phyloP scores from a whole-genome alignment of 1,140 invertebrate genomes.

The Dolichoris vasculosae region DNA sequence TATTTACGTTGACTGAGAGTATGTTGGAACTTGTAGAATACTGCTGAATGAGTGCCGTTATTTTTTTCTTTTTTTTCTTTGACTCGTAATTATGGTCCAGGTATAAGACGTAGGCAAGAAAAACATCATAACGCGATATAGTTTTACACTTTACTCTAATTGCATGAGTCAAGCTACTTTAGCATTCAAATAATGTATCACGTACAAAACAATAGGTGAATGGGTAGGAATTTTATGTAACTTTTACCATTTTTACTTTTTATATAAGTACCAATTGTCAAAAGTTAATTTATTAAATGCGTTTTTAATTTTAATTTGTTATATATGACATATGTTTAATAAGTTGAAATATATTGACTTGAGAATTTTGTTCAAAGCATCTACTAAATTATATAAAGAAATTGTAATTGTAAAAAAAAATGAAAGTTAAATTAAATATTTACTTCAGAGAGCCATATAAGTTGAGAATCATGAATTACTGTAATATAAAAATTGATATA shows the following conservation, averaged over 20 bases:
- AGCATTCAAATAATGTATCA: not conserved
- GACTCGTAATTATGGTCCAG: not conserved
- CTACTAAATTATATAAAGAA: not conserved
- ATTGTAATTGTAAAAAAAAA: not conserved
- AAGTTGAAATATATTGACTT: not conserved
- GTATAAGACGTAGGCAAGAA: too few relatives aligned
- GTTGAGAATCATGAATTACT: not conserved
- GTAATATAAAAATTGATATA: not conserved
- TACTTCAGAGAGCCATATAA: not conserved
- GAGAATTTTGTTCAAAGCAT: not conserved
- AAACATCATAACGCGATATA: not conserved
- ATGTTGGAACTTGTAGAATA: not conserved
- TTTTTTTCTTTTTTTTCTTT: not conserved
- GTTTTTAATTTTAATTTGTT: not conserved
- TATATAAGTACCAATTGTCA: not conserved
- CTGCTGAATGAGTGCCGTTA: not conserved
- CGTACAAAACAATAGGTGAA: not conserved
- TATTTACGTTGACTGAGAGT: not conserved
- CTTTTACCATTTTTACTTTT: not conserved
- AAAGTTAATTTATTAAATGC: not conserved
- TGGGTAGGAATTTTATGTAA: not conserved
- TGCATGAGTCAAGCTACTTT: not conserved
- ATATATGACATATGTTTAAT: not conserved
- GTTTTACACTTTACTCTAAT: slow-evolving; percentile 11
- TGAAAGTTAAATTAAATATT: not conserved